phyloP scores from a whole-genome alignment of 2,113 vertebrate species.

The Tachysurus fulvidraco region DNA sequence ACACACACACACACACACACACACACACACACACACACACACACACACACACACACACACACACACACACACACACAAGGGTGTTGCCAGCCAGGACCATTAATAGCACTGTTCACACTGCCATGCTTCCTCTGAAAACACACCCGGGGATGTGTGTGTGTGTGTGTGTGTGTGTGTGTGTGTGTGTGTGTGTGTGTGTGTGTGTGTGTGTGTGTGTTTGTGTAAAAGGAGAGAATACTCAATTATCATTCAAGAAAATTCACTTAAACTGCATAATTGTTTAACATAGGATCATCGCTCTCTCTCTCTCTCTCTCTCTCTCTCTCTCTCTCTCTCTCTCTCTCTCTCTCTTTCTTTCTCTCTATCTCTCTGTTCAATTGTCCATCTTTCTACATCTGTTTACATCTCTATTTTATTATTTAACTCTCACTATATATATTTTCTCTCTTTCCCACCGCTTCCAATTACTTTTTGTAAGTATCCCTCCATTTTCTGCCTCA shows the following conservation, averaged over 20 bases:
- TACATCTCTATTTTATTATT: background rate
- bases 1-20: slow-evolving; percentile 8
- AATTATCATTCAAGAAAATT: slow-evolving; percentile 41
- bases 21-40: background rate
- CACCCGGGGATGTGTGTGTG: background rate
- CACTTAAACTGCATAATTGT: slow-evolving; percentile 22
- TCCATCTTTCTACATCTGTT: background rate
- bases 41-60: slow-evolving; percentile 22
- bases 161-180: background rate
- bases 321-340: background rate
- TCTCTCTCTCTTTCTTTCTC: background rate
- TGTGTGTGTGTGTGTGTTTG: background rate
- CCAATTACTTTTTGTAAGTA: background rate
- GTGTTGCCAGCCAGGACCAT: slow-evolving; percentile 25
- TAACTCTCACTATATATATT: background rate
- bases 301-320: background rate
- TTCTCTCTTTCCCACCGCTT: background rate
- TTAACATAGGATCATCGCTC: slow-evolving; percentile 14
- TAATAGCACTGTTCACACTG: slow-evolving; percentile 28
- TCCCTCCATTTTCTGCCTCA: background rate
- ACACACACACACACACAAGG: slow-evolving; percentile 24
- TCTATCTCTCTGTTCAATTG: too few species aligned
- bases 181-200: background rate
- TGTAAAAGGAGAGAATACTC: slow-evolving; percentile 11
- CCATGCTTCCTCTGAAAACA: slow-evolving; percentile 17